Evolutionary conservation across 2,888 invertebrate species (phyloP).

Genomic region (Dryocosmus kuriphilus): DNA sequence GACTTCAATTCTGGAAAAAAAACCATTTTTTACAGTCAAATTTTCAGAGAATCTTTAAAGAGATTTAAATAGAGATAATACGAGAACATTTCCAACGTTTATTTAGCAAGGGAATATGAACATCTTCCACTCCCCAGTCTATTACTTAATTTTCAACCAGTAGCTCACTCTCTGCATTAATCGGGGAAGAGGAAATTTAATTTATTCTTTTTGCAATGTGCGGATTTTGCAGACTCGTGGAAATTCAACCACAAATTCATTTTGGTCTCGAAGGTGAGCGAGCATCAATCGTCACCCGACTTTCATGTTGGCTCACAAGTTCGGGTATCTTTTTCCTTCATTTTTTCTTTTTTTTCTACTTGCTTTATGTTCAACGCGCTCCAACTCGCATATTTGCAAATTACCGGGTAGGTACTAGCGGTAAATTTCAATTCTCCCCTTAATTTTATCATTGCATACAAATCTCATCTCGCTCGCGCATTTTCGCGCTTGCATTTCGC

Average conservation of each 20-base stretch:
- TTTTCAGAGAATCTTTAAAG: no score
- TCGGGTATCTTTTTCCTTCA: neutral
- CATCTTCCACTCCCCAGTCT: neutral
- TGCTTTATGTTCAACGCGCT: slow-evolving; percentile 46
- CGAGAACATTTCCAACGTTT: no score
- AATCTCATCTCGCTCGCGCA: slow-evolving; percentile 54
- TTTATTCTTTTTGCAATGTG: neutral
- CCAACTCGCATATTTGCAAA: slow-evolving; percentile 48
- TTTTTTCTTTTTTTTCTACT: neutral
- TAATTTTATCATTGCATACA: slow-evolving; percentile 61
- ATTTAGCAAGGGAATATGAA: no score
- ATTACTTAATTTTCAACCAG: neutral
- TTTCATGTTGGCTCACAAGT: slow-evolving; percentile 1
- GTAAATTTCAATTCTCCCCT: slow-evolving; percentile 57
- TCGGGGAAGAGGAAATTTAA: neutral
- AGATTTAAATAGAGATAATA: no score
- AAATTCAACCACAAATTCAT: slow-evolving; percentile 9
- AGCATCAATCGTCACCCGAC: neutral
- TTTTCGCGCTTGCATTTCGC: slow-evolving; percentile 25
- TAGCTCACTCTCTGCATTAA: neutral
- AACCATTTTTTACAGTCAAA: no score
- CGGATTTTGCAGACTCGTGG: neutral
- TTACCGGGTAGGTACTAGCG: slow-evolving; percentile 47
- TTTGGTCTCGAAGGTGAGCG: neutral
- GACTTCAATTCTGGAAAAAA: no score